These are phyloP conservation scores for Hetaerina americana DNA, from an alignment of 1,140 invertebrate species.

Conservation along the genomic window DNA sequence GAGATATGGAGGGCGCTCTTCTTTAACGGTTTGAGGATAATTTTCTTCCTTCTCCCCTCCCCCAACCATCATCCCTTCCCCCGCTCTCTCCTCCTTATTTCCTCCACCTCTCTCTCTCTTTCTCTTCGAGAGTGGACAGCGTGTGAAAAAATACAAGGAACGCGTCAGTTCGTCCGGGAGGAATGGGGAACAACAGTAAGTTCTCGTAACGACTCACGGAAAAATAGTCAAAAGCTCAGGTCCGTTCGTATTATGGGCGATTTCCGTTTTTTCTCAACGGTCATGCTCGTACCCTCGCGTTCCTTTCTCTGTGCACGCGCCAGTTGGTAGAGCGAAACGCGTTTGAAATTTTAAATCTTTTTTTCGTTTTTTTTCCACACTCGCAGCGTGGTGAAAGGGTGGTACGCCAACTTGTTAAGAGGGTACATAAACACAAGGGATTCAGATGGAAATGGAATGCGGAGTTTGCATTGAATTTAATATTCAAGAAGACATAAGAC, in stretches of 20 bases:
- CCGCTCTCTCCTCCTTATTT: no score
- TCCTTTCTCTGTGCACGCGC: not conserved
- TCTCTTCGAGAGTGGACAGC: not conserved
- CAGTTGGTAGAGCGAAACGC: not conserved
- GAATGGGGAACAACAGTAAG: not conserved
- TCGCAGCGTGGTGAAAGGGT: no score
- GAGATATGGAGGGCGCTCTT: no score
- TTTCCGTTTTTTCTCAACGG: not conserved
- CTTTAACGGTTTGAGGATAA: not conserved
- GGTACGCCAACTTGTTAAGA: no score
- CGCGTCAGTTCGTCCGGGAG: no score
- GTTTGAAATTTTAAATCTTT: not conserved
- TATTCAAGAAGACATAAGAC: no score
- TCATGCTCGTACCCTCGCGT: no score
- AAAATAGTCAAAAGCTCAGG: no score
- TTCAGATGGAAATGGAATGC: not conserved
- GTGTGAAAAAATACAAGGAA: not conserved
- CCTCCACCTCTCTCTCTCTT: no score
- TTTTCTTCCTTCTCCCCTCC: not conserved
- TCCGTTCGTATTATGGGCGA: not conserved
- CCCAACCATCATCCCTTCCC: no score
- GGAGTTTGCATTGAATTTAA: no score
- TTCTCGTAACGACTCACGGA: not conserved
- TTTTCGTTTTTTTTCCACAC: not conserved
- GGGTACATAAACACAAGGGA: not conserved